Evolutionary conservation across 1,140 invertebrate genomes (phyloP), one percentile per base, ranked within the genome.

Genomic region (Macrosteles quadrilineatus): DNA sequence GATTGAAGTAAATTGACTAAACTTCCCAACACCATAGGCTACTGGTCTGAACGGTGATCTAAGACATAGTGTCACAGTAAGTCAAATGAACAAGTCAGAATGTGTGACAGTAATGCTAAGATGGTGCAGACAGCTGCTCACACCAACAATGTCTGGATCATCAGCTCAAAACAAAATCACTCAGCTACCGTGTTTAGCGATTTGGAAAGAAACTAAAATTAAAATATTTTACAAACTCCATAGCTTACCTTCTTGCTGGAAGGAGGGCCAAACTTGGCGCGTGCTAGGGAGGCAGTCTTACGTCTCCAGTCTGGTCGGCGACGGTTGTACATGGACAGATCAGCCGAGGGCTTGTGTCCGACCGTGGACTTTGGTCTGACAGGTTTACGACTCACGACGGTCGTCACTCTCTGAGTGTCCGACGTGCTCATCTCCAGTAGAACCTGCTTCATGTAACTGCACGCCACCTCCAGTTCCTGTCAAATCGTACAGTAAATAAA

Each of bases 261-360:
- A 9, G 55, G 55, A 25, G 55, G 55, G 25, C 55, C 55, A 23
- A 59, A 59, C 55, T 23, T 25, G 21, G 21, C 21, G 4, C 55
- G 12, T 6, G 55, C 55, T 14, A 30, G 27, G 6, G 55, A 12
- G 6, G 21, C 23, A 12, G 23, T 2, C 23, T 59, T 59, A 4
- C 27, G 55, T 9, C 55, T 25, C 55, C 55, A 59, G 55, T 59
- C 55, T 25, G 21, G 23, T 6, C 27, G 9, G 4, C 55, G 21
- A 11, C 55, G 55, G 25, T 59, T 59, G 55, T 59, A 59, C 55
- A 59, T 59, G 6, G 55, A 59, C 55, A 59, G 55, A 29, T 59
- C 55, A n/a, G 55, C 25, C 2, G 55, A 59, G 23, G 55, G 55
- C 25, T 59, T 59, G 55, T 29, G 55, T 59, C 21, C 2, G 23